Percentiles rank a stretch among this genome's conserved stretches.
Evolutionary conservation across 2,888 invertebrate genomes (phyloP).

Genomic region (Acleris laterana): DNA sequence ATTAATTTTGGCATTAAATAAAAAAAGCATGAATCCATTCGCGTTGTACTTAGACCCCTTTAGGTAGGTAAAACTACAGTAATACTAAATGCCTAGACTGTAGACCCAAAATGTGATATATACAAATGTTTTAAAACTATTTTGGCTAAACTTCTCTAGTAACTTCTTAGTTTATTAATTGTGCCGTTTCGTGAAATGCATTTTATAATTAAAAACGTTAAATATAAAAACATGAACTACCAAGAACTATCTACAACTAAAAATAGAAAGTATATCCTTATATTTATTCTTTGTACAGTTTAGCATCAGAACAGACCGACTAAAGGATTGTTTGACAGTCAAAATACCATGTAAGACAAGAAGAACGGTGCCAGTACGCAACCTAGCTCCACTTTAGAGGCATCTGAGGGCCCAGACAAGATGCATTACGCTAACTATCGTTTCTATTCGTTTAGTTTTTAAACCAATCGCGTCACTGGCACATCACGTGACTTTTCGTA

Average conservation of each 20-base stretch:
- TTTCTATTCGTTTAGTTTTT: no score
- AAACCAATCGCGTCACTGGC: no score
- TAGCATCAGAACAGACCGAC: slow-evolving; percentile 63
- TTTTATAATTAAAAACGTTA: slow-evolving; percentile 43
- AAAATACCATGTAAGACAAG: slow-evolving; percentile 39
- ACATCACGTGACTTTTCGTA: no score
- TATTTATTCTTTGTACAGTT: slow-evolving; percentile 74
- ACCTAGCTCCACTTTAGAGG: no score
- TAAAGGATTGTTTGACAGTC: slow-evolving; percentile 59
- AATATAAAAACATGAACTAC: slow-evolving; percentile 49
- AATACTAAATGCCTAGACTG: slow-evolving; percentile 28
- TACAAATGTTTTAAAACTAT: slow-evolving; percentile 78
- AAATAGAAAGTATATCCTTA: slow-evolving; percentile 63
- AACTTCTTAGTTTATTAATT: slow-evolving; percentile 76
- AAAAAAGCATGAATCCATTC: slow-evolving; percentile 60
- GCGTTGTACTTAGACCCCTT: slow-evolving; percentile 75
- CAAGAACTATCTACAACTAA: slow-evolving; percentile 70
- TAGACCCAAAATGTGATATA: slow-evolving; percentile 72
- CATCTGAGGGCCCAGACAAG: no score
- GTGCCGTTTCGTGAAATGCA: slow-evolving; percentile 73
- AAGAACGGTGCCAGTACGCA: no score
- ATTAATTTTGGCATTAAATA: slow-evolving; percentile 31
- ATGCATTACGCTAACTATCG: no score
- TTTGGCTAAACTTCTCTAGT: slow-evolving; percentile 83
- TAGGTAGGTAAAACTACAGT: slow-evolving; percentile 55